Base-by-base conservation (phyloP, 2,888 invertebrate genomes). In the Orthosia cruda region DNA sequence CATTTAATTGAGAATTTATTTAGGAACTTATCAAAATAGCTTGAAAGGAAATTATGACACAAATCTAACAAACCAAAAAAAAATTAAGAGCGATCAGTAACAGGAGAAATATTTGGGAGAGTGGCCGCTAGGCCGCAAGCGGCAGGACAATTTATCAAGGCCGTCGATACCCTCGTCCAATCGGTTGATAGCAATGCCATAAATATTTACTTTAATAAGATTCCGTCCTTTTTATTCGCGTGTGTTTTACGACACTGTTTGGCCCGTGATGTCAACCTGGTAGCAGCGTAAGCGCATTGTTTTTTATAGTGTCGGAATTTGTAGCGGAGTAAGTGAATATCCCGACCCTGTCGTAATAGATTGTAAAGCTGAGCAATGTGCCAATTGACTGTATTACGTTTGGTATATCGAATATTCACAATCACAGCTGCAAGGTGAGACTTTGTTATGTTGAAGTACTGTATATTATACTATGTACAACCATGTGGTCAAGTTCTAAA, bases 191-290 rank as follows among this genome's bases (percentile, higher is more conserved):
- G 95, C 94, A 94, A 93, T 94, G 95, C 95, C 95, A 96, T 96
- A 96, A 96, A 96, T 96, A 96, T 96, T 96, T 96, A 96, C 96
- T 96, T 96, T 96, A 96, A 96, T 96, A 96, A 96, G 94, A 96
- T 96, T 95, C 95, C 93, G 94, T 94, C 95, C 95, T 93, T 96
- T 95, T 94, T 95, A 95, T 95, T 95, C 93, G 93, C 92, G 90
- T 91, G 93, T 95, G 94, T 95, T 96, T 95, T 96, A 95, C 94
- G 95, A 95, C 93, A 93, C 92, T 91, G 93, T 95, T 95, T 94
- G 93, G 90, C 92, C 92, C 90, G 89, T 92, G 92, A 94, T 94
- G 92, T 93, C 92, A 92, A 94, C 93, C 91, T 94, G 91, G 87
- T 91, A 91, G 89, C 91, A 87, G 91, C 91, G 91, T 93, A 89